A percentile compares a stretch with the other conserved stretches of the same genome.
phyloP scores from a whole-genome alignment of 2,888 invertebrate species.

The Phalangium opilio region DNA sequence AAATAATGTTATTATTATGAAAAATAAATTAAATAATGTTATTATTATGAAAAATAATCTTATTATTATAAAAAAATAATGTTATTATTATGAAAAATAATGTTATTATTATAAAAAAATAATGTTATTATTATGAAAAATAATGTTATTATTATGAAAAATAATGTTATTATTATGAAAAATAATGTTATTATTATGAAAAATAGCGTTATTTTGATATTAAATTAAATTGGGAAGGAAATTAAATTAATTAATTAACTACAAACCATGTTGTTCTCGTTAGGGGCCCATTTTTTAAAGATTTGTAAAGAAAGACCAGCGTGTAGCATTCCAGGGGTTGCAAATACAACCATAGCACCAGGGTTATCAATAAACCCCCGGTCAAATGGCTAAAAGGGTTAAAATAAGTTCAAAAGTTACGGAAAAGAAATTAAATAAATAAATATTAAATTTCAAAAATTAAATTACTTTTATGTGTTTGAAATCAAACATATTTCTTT shows the following conservation, averaged over 20 bases:
- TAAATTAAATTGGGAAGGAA: not conserved
- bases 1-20: too few species aligned
- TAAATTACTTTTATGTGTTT: slow-evolving; percentile 88
- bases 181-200: not conserved
- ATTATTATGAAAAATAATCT: too few species aligned
- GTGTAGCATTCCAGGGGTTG: slow-evolving; percentile 98
- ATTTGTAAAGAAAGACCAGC: slow-evolving; percentile 92
- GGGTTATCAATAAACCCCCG: slow-evolving; percentile 86
- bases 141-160: not conserved
- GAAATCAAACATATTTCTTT: slow-evolving; percentile 99
- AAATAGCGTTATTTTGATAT: too few species aligned
- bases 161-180: too few species aligned
- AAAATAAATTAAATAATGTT: too few species aligned
- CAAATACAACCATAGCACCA: slow-evolving; percentile 98
- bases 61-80: too few species aligned
- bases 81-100: slow-evolving; percentile 1
- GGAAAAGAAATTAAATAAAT: too few species aligned
- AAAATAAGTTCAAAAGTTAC: too few species aligned
- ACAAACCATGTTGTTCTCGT: slow-evolving; percentile 81
- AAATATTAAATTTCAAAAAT: too few species aligned
- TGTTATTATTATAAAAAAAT: slow-evolving; percentile 3
- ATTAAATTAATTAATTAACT: not conserved
- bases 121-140: not conserved
- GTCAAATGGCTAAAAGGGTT: slow-evolving; percentile 53
- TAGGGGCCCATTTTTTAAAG: slow-evolving; percentile 97